Base-by-base conservation (phyloP, 2,797 vertebrate species). In the Zenarchopterus dispar region DNA sequence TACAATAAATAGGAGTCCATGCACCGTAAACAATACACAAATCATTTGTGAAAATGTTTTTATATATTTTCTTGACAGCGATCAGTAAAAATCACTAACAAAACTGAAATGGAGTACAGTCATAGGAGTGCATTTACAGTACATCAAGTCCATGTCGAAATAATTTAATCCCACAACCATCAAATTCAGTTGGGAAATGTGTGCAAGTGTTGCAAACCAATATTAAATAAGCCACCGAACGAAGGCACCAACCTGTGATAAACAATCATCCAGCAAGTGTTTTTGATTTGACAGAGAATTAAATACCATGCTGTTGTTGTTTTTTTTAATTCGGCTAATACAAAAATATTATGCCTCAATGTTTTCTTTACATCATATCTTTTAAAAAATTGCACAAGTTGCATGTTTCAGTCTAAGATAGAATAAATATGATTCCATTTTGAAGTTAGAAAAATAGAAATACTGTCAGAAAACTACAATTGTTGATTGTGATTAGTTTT, bases 31-130 rank as follows among this genome's bases (percentile, higher is more conserved):
- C n/a, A 70, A 67, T 57, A 78, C 65, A 81, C 70, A 74, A 62
- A 31, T 28, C 1, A 50, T 63, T 58, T 66, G 60, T 70, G 63
- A 82, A 85, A 88, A 33, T 47, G 1, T 33, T 79, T 75, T 75
- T 74, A 65, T 84, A 24, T 66, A 1, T 47, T 79, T 66, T 73
- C 36, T 65, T 48, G 80, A 84, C 62, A 75, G 64, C 49, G 50
- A 67, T 79, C 67, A 67, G 67, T 84, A 87, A 71, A 89, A 90
- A 88, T 88, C 64, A 78, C 52, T 61, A 78, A 71, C 73, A 84
- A 85, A 85, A 77, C 50, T 57, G 42, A 76, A 74, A 85, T 76
- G 56, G 47, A 65, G 60, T 49, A 75, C 28, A 77, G 69, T 70
- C 78, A 70, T 51, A 18, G 17, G 57, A 77, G 70, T 75, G 62